Base-by-base conservation (phyloP, 1,140 invertebrate species). In the Mercenaria mercenaria region DNA sequence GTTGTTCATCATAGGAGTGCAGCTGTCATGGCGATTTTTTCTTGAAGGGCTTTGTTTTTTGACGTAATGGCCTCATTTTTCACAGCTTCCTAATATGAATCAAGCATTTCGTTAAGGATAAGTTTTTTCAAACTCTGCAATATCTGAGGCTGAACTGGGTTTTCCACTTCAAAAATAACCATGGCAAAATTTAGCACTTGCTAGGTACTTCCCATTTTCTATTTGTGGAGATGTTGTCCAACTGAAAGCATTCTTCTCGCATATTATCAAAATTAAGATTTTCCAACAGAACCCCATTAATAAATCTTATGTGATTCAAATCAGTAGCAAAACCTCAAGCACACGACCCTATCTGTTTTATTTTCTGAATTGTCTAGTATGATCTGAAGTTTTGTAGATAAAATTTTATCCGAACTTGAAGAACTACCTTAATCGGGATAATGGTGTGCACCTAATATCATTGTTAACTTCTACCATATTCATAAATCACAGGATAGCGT, bases 41-140 rank as follows among this genome's bases (percentile, higher is more conserved):
- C 67, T 34, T 72, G 67, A 29, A 72, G 67, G 29, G 67, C 67
- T 56, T 23, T n/a, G 52, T n/a, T 56, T 56, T 72, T 72, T 64
- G 11, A 72, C 4, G 10, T 72, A 4, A 20, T 32, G 10, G 29
- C 13, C 29, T 72, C 67, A 34, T 72, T 72, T 26, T 72, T n/a
- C 29, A 72, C n/a, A 72, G n/a, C 23, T 11, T 6, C n/a, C 29
- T 72, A 18, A 34, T 72, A 72, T 18, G 32, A 32, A 18, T n/a
- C 3, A 6, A 72, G 3, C 13, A 20, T 11, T 20, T 26, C 67
- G 13, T 18, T 32, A n/a, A n/a, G 10, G 29, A n/a, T 72, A 72
- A 72, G 8, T 41, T 72, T 72, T 26, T 2, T 23, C 37, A 72
- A 72, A 72, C 10, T 26, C 67, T 72, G 67, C 67, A 64, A 64